A percentile compares a stretch with the other conserved stretches of the same genome.
These are phyloP conservation scores for Chromobotia macracanthus DNA, from an alignment of 2,797 vertebrate species.

Conservation along the genomic window DNA sequence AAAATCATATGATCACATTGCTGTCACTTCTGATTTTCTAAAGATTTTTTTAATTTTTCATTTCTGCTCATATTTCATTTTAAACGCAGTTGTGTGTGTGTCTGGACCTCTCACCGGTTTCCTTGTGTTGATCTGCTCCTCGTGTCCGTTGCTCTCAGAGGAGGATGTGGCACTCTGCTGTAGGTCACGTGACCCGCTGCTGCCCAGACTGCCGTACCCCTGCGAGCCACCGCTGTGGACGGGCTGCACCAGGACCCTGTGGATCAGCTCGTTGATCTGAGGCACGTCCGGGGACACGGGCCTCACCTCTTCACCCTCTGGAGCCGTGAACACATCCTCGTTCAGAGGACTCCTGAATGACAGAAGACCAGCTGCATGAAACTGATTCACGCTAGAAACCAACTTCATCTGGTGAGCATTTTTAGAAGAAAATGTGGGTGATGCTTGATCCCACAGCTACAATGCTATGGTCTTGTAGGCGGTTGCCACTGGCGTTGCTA, in stretches of 20 bases:
- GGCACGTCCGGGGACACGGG: constrained; percentile 73
- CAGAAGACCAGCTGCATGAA: not conserved
- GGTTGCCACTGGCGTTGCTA: not conserved
- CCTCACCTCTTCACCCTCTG: constrained; percentile 68
- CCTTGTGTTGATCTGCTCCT: constrained; percentile 28
- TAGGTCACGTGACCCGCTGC: constrained; percentile 82
- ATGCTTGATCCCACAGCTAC: not conserved
- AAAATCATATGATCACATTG: no score
- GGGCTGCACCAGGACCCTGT: constrained; percentile 81
- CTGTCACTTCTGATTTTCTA: no score
- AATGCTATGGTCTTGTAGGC: not conserved
- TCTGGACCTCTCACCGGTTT: constrained; percentile 48
- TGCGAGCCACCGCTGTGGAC: constrained; percentile 82
- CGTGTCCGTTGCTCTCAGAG: constrained; percentile 76
- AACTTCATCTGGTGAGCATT: not conserved
- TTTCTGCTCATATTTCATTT: no score
- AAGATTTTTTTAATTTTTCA: no score
- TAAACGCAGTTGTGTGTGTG: no score
- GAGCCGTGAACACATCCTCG: constrained; percentile 82
- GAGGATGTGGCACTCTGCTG: constrained; percentile 82
- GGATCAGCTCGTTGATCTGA: constrained; percentile 83
- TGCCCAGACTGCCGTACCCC: constrained; percentile 82
- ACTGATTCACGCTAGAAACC: not conserved
- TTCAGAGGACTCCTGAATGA: constrained; percentile 81
- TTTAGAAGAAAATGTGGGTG: not conserved